Evolutionary conservation across 2,113 vertebrate species (phyloP), one percentile per base, ranked within the genome.

Genomic region (Microcebus lehilahytsara): DNA sequence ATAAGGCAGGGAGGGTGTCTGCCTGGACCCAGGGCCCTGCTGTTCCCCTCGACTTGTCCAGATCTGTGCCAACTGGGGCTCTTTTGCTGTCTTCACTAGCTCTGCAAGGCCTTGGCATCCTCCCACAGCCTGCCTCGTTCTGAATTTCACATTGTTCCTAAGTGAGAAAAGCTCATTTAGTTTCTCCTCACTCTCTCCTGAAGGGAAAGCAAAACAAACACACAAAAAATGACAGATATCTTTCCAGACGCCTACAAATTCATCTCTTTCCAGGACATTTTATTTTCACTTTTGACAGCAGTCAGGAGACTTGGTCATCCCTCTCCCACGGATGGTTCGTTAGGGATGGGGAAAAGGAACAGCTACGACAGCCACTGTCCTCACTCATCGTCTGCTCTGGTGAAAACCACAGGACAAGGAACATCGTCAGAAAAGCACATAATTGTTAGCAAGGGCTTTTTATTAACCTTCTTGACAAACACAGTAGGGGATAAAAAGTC

Each of bases 151-250:
- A 32, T 78, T 37, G 10, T 72, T 79, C 53, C 25, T 37, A 77
- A 93, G 69, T 77, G 58, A 92, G 75, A 87, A 91, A 78, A 97
- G 40, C 84, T 96, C 94, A 85, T 92, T 91, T 77, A 64, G 53
- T 96, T 96, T 85, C 64, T 34, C 27, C 37, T 77, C 86, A 71
- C 69, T 89, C 67, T 85, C 32, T 78, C 60, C 71, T 72, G 60
- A 95, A 95, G 88, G 72, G 72, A 96, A 96, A 89, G 56, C 93
- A 96, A 95, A 95, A 86, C 90, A 96, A 95, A 93, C 51, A 93
- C 81, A 78, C 87, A 67, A 11, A 40, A 88, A 78, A 89, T 71
- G 96, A 96, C 2, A 6, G 60, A 6, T 92, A n/a, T 89, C 95
- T 91, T 95, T 67, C 56, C 64, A 64, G 91, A 83, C 34, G 16